Base-by-base conservation (phyloP, 2,797 vertebrate genomes). In the Pangasius djambal region DNA sequence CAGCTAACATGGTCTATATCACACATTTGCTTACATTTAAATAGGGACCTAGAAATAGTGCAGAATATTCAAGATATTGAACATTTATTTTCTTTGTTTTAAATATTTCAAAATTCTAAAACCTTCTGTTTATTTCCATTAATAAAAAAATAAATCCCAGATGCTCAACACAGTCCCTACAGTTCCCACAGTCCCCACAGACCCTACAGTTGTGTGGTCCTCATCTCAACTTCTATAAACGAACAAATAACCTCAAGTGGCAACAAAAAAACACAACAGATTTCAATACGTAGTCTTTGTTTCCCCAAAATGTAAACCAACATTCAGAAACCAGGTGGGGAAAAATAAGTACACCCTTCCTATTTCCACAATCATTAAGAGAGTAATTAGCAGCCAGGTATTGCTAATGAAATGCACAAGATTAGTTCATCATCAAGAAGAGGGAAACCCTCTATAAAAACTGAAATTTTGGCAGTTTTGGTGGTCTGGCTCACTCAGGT, bases 111-210 rank as follows among this genome's bases (percentile, higher is more conserved):
- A 57, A 57, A 57, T 57, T 57, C 59, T 61, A 25, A 22, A 61
- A 63, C 22, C 7, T 28, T 65, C 61, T 2, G 25, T 65, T 65
- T 65, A 25, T 63, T 63, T 63, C 61, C 59, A 63, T 1, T 63
- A 16, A 7, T 25, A 63, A 9, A 28, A 63, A 63, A 28, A 28
- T 1, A 7, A 28, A 63, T 52, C 52, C 55, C 61, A 67, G 28
- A 67, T 63, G 2, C 28, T 63, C 25, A 28, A 28, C 7, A 22
- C 12, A 9, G 2, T 28, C 7, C 28, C 61, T n/a, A n/a, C n/a
- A n/a, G n/a, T n/a, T n/a, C n/a, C n/a, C n/a, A n/a, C n/a, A n/a
- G 9, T 8, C 25, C 6, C 1, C 7, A 8, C 8, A 1, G 6
- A 61, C 4, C 6, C 44, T 44, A 44, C 25, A 63, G 25, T n/a